Conservation (phyloP, 2,797 vertebrate genomes). For the Muscicapa comitata region DNA sequence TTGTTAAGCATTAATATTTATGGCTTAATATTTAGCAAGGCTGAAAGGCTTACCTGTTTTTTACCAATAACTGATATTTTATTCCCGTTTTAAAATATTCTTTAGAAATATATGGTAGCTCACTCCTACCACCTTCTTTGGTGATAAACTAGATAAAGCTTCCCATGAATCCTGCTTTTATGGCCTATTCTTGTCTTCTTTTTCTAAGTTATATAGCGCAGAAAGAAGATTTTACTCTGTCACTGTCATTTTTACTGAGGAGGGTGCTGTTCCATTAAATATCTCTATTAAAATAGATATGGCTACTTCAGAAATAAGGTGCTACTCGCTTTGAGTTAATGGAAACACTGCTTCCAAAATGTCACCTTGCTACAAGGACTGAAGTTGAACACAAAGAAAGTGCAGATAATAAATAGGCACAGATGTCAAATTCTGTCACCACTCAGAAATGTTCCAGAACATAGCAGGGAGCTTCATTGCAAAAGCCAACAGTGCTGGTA, state of each 20-base stretch:
- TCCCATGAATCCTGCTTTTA: conserved; percentile 59
- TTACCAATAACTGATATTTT: neutral
- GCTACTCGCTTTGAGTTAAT: neutral
- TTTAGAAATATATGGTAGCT: conserved; percentile 5
- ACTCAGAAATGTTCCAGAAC: neutral
- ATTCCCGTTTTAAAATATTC: neutral
- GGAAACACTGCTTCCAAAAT: neutral
- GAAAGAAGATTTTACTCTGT: conserved; percentile 19
- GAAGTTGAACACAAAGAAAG: neutral
- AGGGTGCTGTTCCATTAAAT: neutral
- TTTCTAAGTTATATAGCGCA: conserved; percentile 28
- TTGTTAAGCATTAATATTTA: conserved; percentile 10
- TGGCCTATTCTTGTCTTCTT: conserved; percentile 30
- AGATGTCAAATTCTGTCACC: neutral
- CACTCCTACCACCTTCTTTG: neutral
- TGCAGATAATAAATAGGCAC: neutral
- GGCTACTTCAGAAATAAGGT: neutral
- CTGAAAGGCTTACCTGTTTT: neutral
- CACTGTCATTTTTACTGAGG: conserved; percentile 26
- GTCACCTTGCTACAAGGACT: neutral
- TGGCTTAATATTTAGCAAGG: conserved; percentile 9
- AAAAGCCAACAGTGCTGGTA: neutral
- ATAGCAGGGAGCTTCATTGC: neutral
- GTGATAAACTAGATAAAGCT: conserved; percentile 52
- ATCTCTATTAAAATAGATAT: conserved; percentile 12